A percentile compares a stretch with the other conserved stretches of the same genome.
Conservation (phyloP, 2,888 invertebrate genomes). For the Xestobium rufovillosum region DNA sequence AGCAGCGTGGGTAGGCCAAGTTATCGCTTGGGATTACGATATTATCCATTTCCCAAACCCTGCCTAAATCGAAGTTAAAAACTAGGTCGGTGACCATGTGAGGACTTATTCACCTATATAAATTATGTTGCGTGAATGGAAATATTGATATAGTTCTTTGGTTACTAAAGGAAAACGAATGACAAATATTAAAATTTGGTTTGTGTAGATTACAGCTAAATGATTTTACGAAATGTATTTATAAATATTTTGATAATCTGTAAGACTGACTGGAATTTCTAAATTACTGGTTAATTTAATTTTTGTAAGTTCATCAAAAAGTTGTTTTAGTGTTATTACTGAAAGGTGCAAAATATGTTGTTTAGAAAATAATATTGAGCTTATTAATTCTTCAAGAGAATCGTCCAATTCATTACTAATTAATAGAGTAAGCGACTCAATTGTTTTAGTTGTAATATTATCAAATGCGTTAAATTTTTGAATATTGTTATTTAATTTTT, state of each 20-base stretch:
- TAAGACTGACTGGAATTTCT: not conserved
- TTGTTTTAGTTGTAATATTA: too few species aligned
- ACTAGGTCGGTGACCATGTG: too few species aligned
- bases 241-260: not conserved
- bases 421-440: too few species aligned
- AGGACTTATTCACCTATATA: too few species aligned
- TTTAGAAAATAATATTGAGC: not conserved
- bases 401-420: not conserved
- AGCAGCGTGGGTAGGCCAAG: too few species aligned
- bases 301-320: not conserved
- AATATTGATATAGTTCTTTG: not conserved
- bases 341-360: not conserved
- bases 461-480: too few species aligned
- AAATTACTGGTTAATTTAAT: not conserved
- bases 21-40: too few species aligned
- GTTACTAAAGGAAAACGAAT: not conserved
- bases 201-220: not conserved
- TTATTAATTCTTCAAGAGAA: not conserved
- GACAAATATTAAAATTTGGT: not conserved
- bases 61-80: too few species aligned
- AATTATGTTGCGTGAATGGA: too few species aligned
- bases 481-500: conserved; percentile 1
- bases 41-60: too few species aligned
- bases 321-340: not conserved
- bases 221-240: not conserved